Conservation (phyloP, 2,113 vertebrate species). For the Hyaena hyaena region DNA sequence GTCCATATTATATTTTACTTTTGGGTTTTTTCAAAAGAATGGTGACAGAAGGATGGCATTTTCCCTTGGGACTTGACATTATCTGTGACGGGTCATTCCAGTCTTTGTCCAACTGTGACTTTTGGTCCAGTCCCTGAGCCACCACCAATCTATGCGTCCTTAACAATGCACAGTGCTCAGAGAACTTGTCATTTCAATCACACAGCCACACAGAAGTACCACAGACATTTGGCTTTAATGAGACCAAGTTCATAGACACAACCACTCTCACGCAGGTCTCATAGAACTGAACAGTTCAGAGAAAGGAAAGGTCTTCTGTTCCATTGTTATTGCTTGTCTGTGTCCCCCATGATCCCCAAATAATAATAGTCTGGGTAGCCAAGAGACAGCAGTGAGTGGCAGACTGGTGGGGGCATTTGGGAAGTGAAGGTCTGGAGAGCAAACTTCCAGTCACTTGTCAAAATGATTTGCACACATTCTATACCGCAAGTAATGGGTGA, state of each 20-base stretch:
- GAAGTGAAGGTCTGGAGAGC: not conserved
- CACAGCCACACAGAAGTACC: not conserved
- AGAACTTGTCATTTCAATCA: not conserved
- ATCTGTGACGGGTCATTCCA: not conserved
- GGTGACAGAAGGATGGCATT: not conserved
- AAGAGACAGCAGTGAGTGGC: not conserved
- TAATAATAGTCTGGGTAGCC: not conserved
- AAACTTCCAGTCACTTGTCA: not conserved
- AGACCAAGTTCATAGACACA: not conserved
- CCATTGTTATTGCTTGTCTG: not conserved
- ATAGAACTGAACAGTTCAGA: not conserved
- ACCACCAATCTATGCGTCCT: not conserved
- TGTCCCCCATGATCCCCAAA: not conserved
- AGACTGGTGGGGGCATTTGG: not conserved
- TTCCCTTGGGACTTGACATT: not conserved
- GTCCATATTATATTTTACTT: not conserved
- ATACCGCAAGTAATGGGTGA: not conserved
- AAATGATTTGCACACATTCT: not conserved
- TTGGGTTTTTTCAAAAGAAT: not conserved
- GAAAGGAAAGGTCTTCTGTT: not conserved
- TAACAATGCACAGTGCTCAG: not conserved
- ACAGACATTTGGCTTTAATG: not conserved
- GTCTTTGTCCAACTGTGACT: not conserved
- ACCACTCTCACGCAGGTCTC: not conserved
- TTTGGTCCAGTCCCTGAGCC: not conserved